Conservation (phyloP, 2,888 invertebrate genomes). For the Trachelus tabidus region DNA sequence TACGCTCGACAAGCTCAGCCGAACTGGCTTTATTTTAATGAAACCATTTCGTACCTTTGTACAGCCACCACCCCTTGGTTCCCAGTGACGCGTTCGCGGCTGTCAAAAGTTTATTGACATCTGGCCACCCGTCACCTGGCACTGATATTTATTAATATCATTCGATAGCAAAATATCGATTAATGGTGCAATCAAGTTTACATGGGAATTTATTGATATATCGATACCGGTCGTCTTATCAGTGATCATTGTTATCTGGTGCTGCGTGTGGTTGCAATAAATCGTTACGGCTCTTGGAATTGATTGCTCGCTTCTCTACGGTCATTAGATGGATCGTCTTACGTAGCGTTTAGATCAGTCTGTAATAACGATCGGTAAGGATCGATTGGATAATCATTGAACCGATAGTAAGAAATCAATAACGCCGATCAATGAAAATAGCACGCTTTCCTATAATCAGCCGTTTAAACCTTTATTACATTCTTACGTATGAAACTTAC, state of each 20-base stretch:
- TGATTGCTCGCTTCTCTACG: background rate
- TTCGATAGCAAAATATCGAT: background rate
- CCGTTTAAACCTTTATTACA: too few relatives aligned
- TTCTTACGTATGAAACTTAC: too few relatives aligned
- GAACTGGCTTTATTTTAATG: slow-evolving; percentile 52
- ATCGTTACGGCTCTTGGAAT: background rate
- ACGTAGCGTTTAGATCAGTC: background rate
- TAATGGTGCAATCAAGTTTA: background rate
- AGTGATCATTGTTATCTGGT: background rate
- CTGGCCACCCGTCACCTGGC: background rate
- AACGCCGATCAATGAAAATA: background rate
- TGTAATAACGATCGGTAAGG: background rate
- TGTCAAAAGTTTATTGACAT: background rate
- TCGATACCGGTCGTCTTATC: background rate
- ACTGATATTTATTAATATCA: background rate
- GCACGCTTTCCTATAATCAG: too few relatives aligned
- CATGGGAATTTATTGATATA: background rate
- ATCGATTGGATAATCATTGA: background rate
- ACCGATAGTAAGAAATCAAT: background rate
- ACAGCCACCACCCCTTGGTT: slow-evolving; percentile 2
- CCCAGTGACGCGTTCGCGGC: background rate
- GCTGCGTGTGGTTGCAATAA: background rate
- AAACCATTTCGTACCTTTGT: slow-evolving; percentile 42
- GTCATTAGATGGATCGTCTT: background rate
- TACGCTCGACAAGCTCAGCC: slow-evolving; percentile 42